These are phyloP conservation scores for Halcyon leucocephala DNA, from an alignment of 2,797 vertebrate species.

Conservation along the genomic window DNA sequence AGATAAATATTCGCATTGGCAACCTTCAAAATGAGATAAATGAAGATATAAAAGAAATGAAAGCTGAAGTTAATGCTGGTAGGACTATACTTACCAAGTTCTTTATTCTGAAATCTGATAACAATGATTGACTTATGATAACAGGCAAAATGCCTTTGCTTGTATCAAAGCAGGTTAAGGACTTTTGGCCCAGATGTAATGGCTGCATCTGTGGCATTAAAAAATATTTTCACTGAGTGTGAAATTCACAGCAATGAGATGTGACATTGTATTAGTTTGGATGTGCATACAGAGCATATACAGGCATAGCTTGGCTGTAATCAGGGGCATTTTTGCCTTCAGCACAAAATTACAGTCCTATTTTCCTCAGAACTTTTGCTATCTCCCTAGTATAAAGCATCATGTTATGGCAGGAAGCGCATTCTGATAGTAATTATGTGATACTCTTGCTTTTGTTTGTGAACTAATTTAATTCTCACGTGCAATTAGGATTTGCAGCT, in stretches of 20 bases:
- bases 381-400: neutral
- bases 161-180: neutral
- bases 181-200: neutral
- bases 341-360: neutral
- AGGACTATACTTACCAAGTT: constrained; percentile 12
- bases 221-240: neutral
- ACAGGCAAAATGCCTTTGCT: neutral
- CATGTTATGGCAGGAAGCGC: neutral
- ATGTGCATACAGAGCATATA: neutral
- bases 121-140: neutral
- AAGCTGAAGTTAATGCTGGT: constrained; percentile 81
- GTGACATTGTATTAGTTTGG: neutral
- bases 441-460: neutral
- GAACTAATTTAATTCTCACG: constrained; percentile 33
- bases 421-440: neutral
- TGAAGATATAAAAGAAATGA: constrained; percentile 81
- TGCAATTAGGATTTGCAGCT: constrained; percentile 78
- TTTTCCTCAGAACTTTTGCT: neutral
- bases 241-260: neutral
- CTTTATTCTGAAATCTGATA: neutral
- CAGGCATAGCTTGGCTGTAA: neutral
- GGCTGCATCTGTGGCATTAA: neutral
- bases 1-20: constrained; percentile 75
- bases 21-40: constrained; percentile 78
- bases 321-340: neutral